Conservation (phyloP, 2,113 vertebrate species). For the Microcebus tavaratra region DNA sequence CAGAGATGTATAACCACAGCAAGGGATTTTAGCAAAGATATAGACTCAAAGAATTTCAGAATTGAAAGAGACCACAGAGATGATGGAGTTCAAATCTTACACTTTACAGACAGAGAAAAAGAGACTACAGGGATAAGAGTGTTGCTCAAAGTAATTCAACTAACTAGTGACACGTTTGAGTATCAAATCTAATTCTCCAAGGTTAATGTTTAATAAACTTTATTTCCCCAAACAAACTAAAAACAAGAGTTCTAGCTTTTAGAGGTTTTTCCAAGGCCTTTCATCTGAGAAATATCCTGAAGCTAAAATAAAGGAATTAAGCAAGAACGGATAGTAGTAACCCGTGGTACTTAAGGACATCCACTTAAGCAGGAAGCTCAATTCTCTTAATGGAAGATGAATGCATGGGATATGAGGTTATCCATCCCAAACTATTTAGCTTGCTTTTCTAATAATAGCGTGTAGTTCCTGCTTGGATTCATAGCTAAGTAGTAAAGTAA, state of each 20-base stretch:
- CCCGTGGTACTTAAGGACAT: constrained; percentile 22
- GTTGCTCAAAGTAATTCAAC: constrained; percentile 7
- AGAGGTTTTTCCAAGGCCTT: background rate
- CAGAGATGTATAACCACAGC: constrained; percentile 49
- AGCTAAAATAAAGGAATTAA: constrained; percentile 37
- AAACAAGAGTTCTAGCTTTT: background rate
- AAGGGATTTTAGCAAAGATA: constrained; percentile 54
- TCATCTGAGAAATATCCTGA: constrained; percentile 32
- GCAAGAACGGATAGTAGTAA: constrained; percentile 43
- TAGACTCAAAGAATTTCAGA: constrained; percentile 48
- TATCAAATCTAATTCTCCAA: constrained; percentile 2
- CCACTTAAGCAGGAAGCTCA: constrained; percentile 66
- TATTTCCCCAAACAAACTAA: background rate
- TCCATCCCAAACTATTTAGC: constrained; percentile 69
- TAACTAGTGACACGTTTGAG: background rate
- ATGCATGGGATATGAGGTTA: constrained; percentile 59
- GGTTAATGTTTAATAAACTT: constrained; percentile 22
- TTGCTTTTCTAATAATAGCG: constrained; percentile 70
- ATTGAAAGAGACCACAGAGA: background rate
- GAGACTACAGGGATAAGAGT: background rate
- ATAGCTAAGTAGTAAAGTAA: constrained; percentile 60
- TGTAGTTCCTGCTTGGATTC: constrained; percentile 69
- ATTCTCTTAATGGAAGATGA: constrained; percentile 68
- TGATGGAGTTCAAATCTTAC: background rate
- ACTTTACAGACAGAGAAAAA: background rate